Evolutionary conservation across 2,888 invertebrate species (phyloP), one percentile per base, ranked within the genome.

Genomic region (Colostygia pectinataria): DNA sequence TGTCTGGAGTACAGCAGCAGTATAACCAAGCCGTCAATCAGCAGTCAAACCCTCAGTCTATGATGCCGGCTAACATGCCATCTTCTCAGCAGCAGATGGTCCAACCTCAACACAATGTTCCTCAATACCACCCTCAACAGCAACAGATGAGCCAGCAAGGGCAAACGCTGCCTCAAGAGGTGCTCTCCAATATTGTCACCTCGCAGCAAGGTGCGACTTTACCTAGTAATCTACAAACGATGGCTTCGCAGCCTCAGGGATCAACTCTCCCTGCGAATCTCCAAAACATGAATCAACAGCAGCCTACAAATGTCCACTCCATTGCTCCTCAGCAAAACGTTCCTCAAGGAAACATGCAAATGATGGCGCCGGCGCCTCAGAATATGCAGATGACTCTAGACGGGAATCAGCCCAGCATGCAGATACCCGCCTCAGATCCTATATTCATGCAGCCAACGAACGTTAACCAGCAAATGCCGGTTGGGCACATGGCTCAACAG

Each of bases 201-300:
- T 88, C 87, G 66, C 89, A 90, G 66, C 89, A 84, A 80, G 90
- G 89, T 79, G 80, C 86, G 58, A 84, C 90, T 51, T 63, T 91
- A 55, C 85, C 90, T 54, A 68, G 74, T 46, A 89, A 88, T 64
- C 78, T 91, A 18, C 91, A 90, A 56, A 74, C 80, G 0, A 88
- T 90, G 86, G 77, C 77, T 10, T 79, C 85, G 47, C 89, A 86
- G 62, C 87, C 88, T 15, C 92, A 92, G 60, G 92, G 92, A n/a
- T 81, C 92, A 0, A 92, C 92, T n/a, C 80, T 92, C 62, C 92
- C 92, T 25, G 85, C 91, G 9, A 92, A 91, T 82, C 82, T 92
- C 63, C 92, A 92, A 69, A 84, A 84, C 39, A 65, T 90, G 45
- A 81, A 80, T 33, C 92, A 87, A 58, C 92, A 91, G 69, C 87